Evolutionary conservation across 2,888 invertebrate species (phyloP).

Genomic region (Eupithecia pulchellata): DNA sequence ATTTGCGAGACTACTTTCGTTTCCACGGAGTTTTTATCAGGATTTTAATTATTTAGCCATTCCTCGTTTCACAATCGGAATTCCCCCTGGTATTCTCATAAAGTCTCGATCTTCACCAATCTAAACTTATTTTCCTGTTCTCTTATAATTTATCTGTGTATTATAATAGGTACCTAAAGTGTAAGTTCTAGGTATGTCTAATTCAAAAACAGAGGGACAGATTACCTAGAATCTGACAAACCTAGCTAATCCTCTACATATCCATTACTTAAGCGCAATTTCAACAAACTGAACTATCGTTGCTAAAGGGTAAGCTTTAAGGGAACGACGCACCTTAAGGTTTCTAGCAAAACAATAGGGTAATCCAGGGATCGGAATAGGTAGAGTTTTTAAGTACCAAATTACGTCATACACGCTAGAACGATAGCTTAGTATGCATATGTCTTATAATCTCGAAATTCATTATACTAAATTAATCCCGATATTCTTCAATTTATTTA

Average conservation of each 20-base stretch:
- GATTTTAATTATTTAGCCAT: constrained; percentile 1
- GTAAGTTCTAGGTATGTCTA: not conserved
- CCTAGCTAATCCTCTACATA: not conserved
- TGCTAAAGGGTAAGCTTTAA: not conserved
- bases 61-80: not conserved
- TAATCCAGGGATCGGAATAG: too few relatives aligned
- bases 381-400: too few relatives aligned
- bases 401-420: too few relatives aligned
- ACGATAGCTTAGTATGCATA: too few relatives aligned
- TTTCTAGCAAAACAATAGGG: constrained; percentile 25
- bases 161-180: not conserved
- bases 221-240: not conserved
- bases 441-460: too few relatives aligned
- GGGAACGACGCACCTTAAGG: constrained; percentile 1
- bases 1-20: not conserved
- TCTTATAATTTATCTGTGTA: too few relatives aligned
- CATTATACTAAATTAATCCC: too few relatives aligned
- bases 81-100: not conserved
- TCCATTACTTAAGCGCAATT: not conserved
- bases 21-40: not conserved
- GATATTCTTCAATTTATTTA: too few relatives aligned
- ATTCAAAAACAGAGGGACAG: not conserved
- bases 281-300: not conserved
- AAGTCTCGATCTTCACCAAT: not conserved
- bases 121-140: not conserved